Base-by-base conservation (phyloP, 1,140 invertebrate genomes). In the Ceratina japonica region DNA sequence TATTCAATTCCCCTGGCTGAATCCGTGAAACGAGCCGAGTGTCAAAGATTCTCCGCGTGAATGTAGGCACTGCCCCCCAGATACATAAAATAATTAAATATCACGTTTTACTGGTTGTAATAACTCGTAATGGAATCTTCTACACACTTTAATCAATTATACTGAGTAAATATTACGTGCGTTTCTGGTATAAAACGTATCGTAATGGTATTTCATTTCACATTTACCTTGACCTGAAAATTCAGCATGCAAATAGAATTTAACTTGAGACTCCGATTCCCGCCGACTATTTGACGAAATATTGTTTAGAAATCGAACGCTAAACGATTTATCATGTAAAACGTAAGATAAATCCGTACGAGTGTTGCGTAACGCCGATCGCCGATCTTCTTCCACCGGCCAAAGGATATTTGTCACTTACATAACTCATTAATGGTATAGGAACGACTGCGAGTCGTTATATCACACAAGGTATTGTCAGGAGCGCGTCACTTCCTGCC, bases 351-450 rank as follows among this genome's bases (percentile, higher is more conserved):
- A 75, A 59, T 64, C 22, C 18, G 13, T 22, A 18, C 31, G 49
- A 18, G 4, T 0, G 20, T 59, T 37, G 8, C n/a, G 44, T n/a
- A 70, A 52, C 49, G 44, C 44, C 4, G n/a, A 63, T 71, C 20
- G 59, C 22, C 52, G 59, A 71, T 63, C 58, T 80, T 71, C 58
- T 80, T 71, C 54, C 20, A 27, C 12, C 84, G 63, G 80, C 51
- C 70, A 75, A 68, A 71, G 66, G 49, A 62, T 51, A 54, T 51
- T 49, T 64, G 20, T 20, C n/a, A 31, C 44, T 71, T 77, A 77
- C 22, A 20, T 77, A 77, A 77, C 56, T 15, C 1, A 44, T 63
- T 52, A 77, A 77, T 62, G 49, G 20, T 71, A 62, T n/a, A 20
- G 68, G 69, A 73, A 63, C 52, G 8, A 52, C 37, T n/a, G 13